phyloP scores from a whole-genome alignment of 1,140 invertebrate genomes.

The Dermatophagoides farinae region DNA sequence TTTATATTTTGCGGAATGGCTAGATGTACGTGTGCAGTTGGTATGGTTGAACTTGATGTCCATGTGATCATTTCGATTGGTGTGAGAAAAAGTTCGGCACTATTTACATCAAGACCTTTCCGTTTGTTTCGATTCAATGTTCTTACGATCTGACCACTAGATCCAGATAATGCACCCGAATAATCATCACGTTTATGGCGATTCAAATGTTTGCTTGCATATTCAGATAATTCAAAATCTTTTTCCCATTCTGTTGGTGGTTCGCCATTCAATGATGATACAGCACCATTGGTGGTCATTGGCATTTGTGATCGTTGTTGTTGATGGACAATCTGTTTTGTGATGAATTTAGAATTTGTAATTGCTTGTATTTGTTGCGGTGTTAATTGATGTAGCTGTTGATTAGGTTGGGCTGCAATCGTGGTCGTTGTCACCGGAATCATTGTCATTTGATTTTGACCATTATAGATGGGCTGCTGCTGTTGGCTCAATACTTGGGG shows the following conservation, averaged over 20 bases:
- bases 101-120: conserved; percentile 12
- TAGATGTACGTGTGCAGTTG: conserved; percentile 65
- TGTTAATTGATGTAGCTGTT: neutral
- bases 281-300: neutral
- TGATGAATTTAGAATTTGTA: neutral
- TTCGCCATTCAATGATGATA: neutral
- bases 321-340: neutral
- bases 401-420: neutral
- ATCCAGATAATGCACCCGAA: conserved; percentile 18
- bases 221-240: conserved; percentile 62
- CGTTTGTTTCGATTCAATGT: conserved; percentile 46
- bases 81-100: conserved; percentile 44
- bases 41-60: conserved; percentile 64
- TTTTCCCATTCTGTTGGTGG: neutral
- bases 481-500: conserved; percentile 39
- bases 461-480: conserved; percentile 31
- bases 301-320: neutral
- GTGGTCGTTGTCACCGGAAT: neutral
- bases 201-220: conserved; percentile 82
- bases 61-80: conserved; percentile 83
- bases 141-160: conserved; percentile 65
- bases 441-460: neutral
- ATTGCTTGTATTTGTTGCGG: neutral
- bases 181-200: conserved; percentile 47
- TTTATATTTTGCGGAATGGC: conserved; percentile 83